Conservation (phyloP, 2,113 vertebrate species). For the Dipodomys ordii region DNA sequence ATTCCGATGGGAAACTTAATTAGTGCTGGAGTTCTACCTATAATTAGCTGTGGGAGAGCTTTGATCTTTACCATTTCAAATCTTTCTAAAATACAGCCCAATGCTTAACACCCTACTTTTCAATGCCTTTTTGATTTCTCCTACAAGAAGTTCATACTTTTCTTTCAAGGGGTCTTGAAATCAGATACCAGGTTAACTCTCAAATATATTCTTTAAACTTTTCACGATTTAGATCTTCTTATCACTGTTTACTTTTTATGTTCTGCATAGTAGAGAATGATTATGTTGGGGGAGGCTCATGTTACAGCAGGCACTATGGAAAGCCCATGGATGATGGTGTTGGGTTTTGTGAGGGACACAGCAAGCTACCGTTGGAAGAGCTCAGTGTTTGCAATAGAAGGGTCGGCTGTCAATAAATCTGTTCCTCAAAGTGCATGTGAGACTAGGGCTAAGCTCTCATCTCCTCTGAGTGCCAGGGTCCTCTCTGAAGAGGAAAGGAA, state of each 20-base stretch:
- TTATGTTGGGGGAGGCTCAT: neutral
- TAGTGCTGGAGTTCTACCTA: neutral
- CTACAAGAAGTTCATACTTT: neutral
- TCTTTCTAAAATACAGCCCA: neutral
- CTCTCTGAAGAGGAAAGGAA: rapidly evolving
- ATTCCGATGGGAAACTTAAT: neutral
- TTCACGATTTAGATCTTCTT: neutral
- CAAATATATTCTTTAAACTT: neutral
- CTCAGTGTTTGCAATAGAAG: neutral
- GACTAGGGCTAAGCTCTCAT: too few species aligned
- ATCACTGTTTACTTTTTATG: neutral
- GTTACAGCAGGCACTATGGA: neutral
- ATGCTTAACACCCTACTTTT: neutral
- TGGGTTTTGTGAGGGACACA: too few species aligned
- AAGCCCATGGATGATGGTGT: too few species aligned
- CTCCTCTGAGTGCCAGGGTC: neutral
- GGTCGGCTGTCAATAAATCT: neutral
- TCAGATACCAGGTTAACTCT: neutral
- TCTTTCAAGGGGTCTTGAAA: neutral
- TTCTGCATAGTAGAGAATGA: neutral
- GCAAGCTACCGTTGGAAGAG: neutral
- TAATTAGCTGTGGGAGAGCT: neutral
- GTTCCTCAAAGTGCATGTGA: too few species aligned
- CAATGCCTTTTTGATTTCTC: neutral
- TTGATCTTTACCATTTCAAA: neutral